Conservation (phyloP, 2,888 invertebrate species). For the Leptinotarsa tumamoca region DNA sequence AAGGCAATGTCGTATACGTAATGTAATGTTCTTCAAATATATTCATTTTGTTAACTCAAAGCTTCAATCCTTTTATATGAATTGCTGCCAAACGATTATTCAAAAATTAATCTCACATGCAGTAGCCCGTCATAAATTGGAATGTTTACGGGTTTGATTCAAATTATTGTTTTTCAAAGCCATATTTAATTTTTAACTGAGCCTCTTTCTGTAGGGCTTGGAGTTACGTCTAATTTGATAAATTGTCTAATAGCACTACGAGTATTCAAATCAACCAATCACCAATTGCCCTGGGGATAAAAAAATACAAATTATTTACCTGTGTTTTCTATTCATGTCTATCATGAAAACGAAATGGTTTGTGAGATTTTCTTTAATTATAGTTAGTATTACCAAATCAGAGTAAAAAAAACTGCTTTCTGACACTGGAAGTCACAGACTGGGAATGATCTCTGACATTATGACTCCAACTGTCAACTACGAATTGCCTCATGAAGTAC, state of each 20-base stretch:
- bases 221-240: conserved; percentile 30
- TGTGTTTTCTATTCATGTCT: conserved; percentile 26
- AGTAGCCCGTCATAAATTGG: conserved; percentile 14
- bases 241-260: conserved; percentile 41
- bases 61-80: not conserved
- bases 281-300: conserved; percentile 24
- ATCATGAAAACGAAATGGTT: conserved; percentile 1
- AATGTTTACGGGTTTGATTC: conserved; percentile 9
- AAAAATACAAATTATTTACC: conserved; percentile 30
- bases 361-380: not conserved
- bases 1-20: not conserved
- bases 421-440: too few species aligned
- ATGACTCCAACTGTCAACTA: too few species aligned
- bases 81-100: not conserved
- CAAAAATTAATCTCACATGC: conserved; percentile 1
- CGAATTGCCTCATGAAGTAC: too few species aligned
- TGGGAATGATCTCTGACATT: too few species aligned
- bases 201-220: conserved; percentile 3
- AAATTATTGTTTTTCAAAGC: conserved; percentile 16
- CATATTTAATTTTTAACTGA: conserved; percentile 22
- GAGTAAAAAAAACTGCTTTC: too few species aligned
- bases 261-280: conserved; percentile 40
- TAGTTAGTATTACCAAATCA: too few species aligned
- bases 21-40: not conserved
- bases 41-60: not conserved